A percentile compares a stretch with the other conserved stretches of the same genome.
Evolutionary conservation across 2,797 vertebrate species (phyloP).

Genomic region (Pterois miles): DNA sequence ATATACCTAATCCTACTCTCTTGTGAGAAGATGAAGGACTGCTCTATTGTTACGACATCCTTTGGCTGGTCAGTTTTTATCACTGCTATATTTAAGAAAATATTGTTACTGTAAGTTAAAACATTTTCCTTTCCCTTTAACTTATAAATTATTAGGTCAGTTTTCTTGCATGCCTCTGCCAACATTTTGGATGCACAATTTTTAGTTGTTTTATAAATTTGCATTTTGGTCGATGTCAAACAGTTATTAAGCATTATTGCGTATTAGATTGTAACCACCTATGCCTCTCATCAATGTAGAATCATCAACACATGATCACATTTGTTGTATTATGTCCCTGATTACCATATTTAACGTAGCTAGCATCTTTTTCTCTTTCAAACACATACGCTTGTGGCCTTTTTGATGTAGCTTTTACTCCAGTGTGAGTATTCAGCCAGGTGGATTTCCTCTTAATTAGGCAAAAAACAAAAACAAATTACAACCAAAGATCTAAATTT

Average conservation of each 20-base stretch:
- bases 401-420: constrained; percentile 55
- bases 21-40: constrained; percentile 47
- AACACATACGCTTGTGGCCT: constrained; percentile 71
- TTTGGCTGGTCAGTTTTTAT: constrained; percentile 52
- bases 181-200: constrained; percentile 61
- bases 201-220: constrained; percentile 49
- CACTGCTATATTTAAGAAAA: constrained; percentile 56
- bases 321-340: constrained; percentile 43
- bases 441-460: constrained; percentile 52
- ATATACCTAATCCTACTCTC: constrained; percentile 47
- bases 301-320: constrained; percentile 26
- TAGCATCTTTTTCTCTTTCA: constrained; percentile 42
- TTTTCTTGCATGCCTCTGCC: constrained; percentile 63
- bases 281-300: constrained; percentile 61
- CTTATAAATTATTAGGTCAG: constrained; percentile 57
- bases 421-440: constrained; percentile 27
- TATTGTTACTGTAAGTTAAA: constrained; percentile 72
- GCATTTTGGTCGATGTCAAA: constrained; percentile 41
- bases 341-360: constrained; percentile 42
- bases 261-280: constrained; percentile 73
- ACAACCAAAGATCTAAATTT: constrained; percentile 71
- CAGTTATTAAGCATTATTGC: constrained; percentile 41
- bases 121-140: constrained; percentile 46
- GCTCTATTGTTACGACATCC: constrained; percentile 47
- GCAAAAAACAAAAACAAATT: constrained; percentile 18